Evolutionary conservation across 2,113 vertebrate genomes (phyloP).

Genomic region (Rhombomys opimus): DNA sequence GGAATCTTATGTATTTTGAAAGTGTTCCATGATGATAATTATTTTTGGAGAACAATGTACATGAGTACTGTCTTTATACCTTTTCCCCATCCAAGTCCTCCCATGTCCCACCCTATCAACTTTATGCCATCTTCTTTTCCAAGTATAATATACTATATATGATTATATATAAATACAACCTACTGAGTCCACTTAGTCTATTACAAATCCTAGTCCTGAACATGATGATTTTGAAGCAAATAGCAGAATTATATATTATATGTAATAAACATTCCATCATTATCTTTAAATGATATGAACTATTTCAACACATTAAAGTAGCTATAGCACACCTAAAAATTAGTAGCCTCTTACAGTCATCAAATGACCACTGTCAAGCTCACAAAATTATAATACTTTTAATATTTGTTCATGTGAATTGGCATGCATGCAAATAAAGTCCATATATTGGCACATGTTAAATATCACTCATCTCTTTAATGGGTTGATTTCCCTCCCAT

Average conservation of each 20-base stretch:
- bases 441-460: not conserved
- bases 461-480: not conserved
- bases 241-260: not conserved
- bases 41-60: not conserved
- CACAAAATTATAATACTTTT: not conserved
- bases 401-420: slow-evolving; percentile 5
- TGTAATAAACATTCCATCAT: not conserved
- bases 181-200: not conserved
- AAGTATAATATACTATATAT: not conserved
- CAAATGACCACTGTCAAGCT: not conserved
- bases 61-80: not conserved
- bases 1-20: not conserved
- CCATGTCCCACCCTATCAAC: not conserved
- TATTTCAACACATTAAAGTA: not conserved
- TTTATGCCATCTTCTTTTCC: not conserved
- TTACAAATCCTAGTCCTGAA: not conserved
- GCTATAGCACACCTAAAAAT: not conserved
- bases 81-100: not conserved
- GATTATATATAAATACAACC: not conserved
- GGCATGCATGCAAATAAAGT: not conserved
- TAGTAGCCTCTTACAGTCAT: not conserved
- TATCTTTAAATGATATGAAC: not conserved
- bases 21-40: not conserved
- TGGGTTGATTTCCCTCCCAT: not conserved
- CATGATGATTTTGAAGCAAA: slow-evolving; percentile 21